Evolutionary conservation across 2,797 vertebrate species (phyloP).

Genomic region (Zalophus californianus): DNA sequence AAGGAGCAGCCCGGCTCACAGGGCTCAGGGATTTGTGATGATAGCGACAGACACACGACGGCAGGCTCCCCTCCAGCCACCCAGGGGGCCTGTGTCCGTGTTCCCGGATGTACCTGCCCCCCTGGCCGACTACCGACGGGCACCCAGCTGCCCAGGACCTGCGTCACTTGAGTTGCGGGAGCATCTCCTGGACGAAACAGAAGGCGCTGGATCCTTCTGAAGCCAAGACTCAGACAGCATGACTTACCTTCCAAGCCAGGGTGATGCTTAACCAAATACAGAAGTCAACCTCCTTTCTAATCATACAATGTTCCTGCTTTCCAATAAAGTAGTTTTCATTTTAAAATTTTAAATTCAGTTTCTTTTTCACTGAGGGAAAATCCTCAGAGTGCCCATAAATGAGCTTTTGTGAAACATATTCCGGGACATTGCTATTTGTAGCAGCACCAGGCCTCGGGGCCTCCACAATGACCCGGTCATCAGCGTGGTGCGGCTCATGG

Average conservation of each 20-base stretch:
- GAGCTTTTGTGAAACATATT: background rate
- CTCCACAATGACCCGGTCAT: fast-evolving
- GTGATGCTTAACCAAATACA: background rate
- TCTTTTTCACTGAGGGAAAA: background rate
- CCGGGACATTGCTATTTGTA: background rate
- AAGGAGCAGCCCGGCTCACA: background rate
- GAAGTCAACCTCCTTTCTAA: background rate
- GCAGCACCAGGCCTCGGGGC: fast-evolving
- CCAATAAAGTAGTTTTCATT: background rate
- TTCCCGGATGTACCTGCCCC: background rate
- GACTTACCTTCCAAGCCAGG: background rate
- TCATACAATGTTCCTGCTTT: background rate
- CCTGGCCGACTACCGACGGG: background rate
- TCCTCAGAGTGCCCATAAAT: background rate
- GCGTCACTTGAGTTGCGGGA: background rate
- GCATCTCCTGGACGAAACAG: background rate
- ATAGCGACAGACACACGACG: slow-evolving; percentile 52
- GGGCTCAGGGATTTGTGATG: background rate
- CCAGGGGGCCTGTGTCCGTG: background rate
- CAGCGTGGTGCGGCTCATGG: fast-evolving
- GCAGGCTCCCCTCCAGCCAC: background rate
- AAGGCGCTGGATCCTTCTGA: background rate
- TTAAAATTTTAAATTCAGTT: background rate
- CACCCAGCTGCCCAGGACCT: background rate
- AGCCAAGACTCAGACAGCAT: background rate